Base-by-base conservation (phyloP, 2,888 invertebrate species). In the Ornithoptera priamus region DNA sequence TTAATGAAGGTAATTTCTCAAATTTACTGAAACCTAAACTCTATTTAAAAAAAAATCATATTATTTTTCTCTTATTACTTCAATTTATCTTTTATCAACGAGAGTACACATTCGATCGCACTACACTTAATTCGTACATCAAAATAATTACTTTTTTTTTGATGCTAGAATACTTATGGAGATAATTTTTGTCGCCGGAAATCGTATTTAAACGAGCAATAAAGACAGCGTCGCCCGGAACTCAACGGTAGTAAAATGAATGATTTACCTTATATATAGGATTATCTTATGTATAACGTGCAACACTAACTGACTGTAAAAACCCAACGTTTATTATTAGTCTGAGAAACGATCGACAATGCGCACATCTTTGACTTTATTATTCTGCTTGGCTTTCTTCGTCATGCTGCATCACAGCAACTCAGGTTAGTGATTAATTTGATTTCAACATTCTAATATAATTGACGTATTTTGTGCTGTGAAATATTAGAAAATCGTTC, bases 151-250 rank as follows among this genome's bases (percentile, higher is more conserved):
- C 6, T n/a, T n/a, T 2, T 53, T 50, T 53, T 53, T 53, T 50
- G 17, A 15, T 12, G 5, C 53, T n/a, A 4, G 12, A 39, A 30
- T 39, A 58, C 4, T n/a, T 15, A 56, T 10, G n/a, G 10, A 42
- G 63, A 59, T 65, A 68, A 61, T 20, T 15, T 12, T 68, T 42
- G 22, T 8, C 18, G 64, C 15, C 60, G 68, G 68, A 68, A 60
- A 68, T 15, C 50, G 50, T 15, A 20, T n/a, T 68, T 36, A 24
- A 61, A 59, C 10, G n/a, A 58, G 63, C 22, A 30, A 57, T 62
- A 46, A 36, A 63, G 6, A n/a, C n/a, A 50, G 12, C 58, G 4
- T 60, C 42, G 20, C 39, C 20, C 59, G 68, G 62, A 68, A 59
- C 12, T 22, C 63, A 24, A 18, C 36, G n/a, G 5, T 18, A 67